phyloP scores from a whole-genome alignment of 2,797 vertebrate genomes.

The Ceyx erithaca region DNA sequence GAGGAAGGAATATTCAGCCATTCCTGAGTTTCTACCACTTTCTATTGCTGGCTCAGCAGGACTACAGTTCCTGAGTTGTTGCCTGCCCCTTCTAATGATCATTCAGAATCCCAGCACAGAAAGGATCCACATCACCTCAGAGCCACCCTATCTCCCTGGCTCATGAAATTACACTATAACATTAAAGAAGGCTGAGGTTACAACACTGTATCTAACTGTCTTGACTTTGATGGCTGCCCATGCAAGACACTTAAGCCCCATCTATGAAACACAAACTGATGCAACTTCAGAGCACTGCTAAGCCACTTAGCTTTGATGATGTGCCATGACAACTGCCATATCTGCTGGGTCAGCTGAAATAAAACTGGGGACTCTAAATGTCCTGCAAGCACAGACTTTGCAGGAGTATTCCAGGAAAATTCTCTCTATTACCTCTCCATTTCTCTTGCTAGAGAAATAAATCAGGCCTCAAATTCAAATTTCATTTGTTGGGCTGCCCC shows the following conservation, averaged over 20 bases:
- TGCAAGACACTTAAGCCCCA: background rate
- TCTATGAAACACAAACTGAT: background rate
- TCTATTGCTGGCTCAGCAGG: background rate
- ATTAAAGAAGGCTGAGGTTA: background rate
- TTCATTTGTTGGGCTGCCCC: background rate
- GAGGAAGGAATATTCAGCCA: background rate
- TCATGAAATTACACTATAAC: background rate
- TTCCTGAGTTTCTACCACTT: background rate
- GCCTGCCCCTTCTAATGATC: background rate
- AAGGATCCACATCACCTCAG: background rate
- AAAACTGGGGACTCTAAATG: background rate
- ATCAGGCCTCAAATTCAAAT: background rate
- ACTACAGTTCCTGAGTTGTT: background rate
- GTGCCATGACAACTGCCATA: background rate
- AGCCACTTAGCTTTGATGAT: slow-evolving; percentile 15
- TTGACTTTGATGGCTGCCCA: background rate
- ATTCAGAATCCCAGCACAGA: background rate
- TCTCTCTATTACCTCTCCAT: background rate
- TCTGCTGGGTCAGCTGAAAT: background rate
- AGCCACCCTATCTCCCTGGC: background rate
- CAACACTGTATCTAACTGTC: background rate
- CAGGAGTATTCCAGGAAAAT: background rate
- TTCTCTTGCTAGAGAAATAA: background rate
- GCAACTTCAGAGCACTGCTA: background rate
- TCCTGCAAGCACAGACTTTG: background rate